These are phyloP conservation scores for Stichopus chloronotus DNA, from an alignment of 35 echinoderm and acorn worm species.

Conservation along the genomic window DNA sequence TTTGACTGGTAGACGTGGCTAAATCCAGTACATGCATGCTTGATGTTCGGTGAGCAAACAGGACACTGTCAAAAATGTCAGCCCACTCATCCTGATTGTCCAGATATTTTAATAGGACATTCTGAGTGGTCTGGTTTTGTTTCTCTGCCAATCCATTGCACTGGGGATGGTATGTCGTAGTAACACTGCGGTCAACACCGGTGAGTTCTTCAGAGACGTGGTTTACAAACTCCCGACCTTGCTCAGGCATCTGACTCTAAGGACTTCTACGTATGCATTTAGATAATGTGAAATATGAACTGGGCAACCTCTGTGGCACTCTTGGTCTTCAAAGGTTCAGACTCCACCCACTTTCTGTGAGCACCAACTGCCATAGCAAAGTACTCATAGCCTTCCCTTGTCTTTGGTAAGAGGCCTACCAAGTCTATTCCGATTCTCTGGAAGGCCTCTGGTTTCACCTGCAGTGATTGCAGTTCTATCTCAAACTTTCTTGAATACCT, in stretches of 20 bases:
- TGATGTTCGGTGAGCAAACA: background rate
- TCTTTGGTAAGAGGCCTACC: background rate
- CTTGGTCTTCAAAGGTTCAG: conserved; percentile 2
- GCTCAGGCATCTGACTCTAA: background rate
- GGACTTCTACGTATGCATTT: background rate
- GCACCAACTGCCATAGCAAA: background rate
- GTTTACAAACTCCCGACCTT: conserved; percentile 3
- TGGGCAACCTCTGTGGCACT: conserved; percentile 14
- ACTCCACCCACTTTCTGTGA: background rate
- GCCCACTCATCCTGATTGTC: conserved; percentile 25
- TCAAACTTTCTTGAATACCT: conserved; percentile 3
- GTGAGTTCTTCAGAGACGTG: background rate
- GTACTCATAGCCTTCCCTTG: background rate
- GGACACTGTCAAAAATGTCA: conserved; percentile 8
- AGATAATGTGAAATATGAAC: background rate
- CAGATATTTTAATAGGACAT: background rate
- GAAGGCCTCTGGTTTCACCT: background rate
- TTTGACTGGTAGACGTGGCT: conserved; percentile 1
- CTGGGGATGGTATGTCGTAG: conserved; percentile 16
- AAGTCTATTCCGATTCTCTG: conserved; percentile 4
- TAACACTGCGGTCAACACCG: background rate
- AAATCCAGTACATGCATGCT: background rate
- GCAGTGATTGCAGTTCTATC: conserved; percentile 16
- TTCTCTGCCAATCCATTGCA: conserved; percentile 24
- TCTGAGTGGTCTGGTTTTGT: conserved; percentile 18